Evolutionary conservation across 2,797 vertebrate species (phyloP), one percentile per base, ranked within the genome.

Genomic region (Pristis pectinata): DNA sequence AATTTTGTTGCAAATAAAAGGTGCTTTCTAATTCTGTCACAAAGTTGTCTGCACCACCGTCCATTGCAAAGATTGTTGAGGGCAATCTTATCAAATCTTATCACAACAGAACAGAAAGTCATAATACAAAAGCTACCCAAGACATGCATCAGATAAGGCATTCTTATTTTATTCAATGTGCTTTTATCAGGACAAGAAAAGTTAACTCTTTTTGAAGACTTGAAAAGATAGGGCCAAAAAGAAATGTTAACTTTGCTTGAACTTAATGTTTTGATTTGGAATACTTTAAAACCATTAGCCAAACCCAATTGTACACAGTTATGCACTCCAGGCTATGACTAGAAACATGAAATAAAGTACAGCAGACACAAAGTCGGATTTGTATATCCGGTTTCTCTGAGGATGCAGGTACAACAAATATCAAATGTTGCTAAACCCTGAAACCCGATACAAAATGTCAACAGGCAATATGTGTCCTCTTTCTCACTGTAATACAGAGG

Each of bases 351-450:
- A 94, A 94, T 94, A 53, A 94, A 94, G 44, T 49, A 72, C 92
- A 94, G 44, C 92, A 44, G 67, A 94, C 94, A 93, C 94, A 95
- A 94, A 95, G 94, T 94, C 95, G 94, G 95, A 95, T 95, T 95
- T 95, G 94, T 94, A 95, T 95, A 94, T 94, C 92, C 70, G 67
- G 70, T 94, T 94, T 94, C 92, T 94, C 70, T 1, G 44, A 53
- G 92, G 70, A 94, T 76, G 72, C 92, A 94, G 70, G 92, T 94
- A 94, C 37, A 94, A 53, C 92, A 94, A 19, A 49, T 94, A 94
- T 94, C 70, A 53, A 44, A 53, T 94, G 70, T 44, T 34, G 44
- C 70, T 94, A 94, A 76, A 74, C 41, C 2, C 70, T 74, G 70
- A 94, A 94, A 94, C 70, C 41, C 15, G 70, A 94, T 94, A 76